Evolutionary conservation across 30 jellyfish, hydroid and myxozoan species (phyloP).

Genomic region (Cassiopea andromeda): DNA sequence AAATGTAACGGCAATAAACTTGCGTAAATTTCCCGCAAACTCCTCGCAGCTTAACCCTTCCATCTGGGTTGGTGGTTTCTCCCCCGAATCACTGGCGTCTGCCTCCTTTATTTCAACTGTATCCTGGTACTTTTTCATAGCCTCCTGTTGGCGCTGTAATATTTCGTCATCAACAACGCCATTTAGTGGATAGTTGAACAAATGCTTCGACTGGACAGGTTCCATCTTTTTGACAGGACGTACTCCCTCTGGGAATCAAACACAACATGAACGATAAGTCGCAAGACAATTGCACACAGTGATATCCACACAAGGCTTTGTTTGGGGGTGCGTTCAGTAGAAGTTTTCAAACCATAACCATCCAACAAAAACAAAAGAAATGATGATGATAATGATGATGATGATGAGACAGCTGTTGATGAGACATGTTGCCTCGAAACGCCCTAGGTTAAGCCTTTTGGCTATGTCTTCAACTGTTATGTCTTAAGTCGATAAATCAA

Average conservation of each 20-base stretch:
- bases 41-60: not conserved
- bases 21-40: not conserved
- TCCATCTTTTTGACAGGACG: constrained; percentile 1
- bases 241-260: not conserved
- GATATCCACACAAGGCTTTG: too few relatives aligned
- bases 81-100: not conserved
- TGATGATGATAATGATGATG: too few relatives aligned
- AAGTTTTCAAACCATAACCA: too few relatives aligned
- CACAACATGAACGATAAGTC: not conserved
- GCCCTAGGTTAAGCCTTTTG: too few relatives aligned
- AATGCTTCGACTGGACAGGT: constrained; percentile 53
- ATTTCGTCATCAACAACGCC: constrained; percentile 39
- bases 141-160: not conserved
- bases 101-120: not conserved
- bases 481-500: too few relatives aligned
- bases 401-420: too few relatives aligned
- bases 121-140: not conserved
- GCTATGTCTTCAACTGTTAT: too few relatives aligned
- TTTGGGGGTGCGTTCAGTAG: too few relatives aligned
- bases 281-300: too few relatives aligned
- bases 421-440: too few relatives aligned
- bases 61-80: not conserved
- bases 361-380: too few relatives aligned
- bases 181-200: constrained; percentile 36
- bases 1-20: not conserved